Evolutionary conservation across 2,797 vertebrate genomes (phyloP), one percentile per base, ranked within the genome.

Genomic region (Acrossocheilus wenchowensis): DNA sequence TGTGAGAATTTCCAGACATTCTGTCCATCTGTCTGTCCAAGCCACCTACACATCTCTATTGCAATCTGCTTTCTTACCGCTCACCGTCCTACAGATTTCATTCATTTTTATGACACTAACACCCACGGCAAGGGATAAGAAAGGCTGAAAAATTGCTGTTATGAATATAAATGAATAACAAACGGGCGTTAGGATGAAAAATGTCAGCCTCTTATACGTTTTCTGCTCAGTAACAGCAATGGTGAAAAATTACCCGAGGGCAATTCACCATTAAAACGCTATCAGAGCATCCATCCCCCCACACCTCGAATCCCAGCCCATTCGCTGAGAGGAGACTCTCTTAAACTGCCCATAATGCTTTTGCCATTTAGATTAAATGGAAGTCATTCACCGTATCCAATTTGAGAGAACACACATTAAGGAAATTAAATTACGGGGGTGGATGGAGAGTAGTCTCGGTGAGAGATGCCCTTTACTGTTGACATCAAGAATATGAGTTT

Each of bases 361-460:
- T 77, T 85, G 41, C 80, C 52, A 73, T 72, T 85, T 73, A 62
- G 26, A 85, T 85, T 85, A 85, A 85, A 80, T 85, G 52, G 78
- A 79, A 85, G 68, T 71, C 77, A 85, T 85, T 85, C 84, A 80
- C 84, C 19, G 26, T 60, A 71, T 85, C 66, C 84, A 79, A 62
- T 85, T 72, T 60, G 30, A 62, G 41, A 72, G 68, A 80, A 48
- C 34, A 80, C 66, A 80, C 66, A 80, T 80, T 85, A 85, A 80
- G 52, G 66, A 80, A 85, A 85, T 85, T 62, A 80, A 80, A 85
- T 85, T 39, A 85, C 30, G 45, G 14, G 39, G 66, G 77, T 79
- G 66, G 77, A 39, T 62, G 26, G 54, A 62, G 68, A 23, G 60
- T 52, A 21, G 62, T 52, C 82, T 66, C 26, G 0, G n/a, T 57